These are phyloP conservation scores for Ctenicera cuprea DNA, from an alignment of 2,888 invertebrate genomes.

Conservation along the genomic window DNA sequence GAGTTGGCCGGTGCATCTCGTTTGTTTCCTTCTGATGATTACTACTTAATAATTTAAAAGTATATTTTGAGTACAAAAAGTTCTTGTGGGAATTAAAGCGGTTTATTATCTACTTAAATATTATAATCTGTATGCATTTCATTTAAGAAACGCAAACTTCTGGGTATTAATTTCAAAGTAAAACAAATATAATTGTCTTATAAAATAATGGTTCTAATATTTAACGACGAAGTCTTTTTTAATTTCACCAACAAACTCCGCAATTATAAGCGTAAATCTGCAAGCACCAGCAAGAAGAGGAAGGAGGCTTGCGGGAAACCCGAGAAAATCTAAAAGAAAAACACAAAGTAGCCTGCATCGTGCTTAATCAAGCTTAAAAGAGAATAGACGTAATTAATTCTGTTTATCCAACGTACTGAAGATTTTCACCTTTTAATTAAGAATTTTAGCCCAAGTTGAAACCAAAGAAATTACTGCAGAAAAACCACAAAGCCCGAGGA, in stretches of 20 bases:
- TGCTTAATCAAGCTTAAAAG: slow-evolving; percentile 61
- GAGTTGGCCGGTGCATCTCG: no score
- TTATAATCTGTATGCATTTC: no score
- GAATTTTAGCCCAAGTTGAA: slow-evolving; percentile 49
- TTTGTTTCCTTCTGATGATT: no score
- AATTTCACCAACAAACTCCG: neutral
- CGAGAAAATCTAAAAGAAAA: slow-evolving; percentile 27
- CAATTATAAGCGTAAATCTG: slow-evolving; percentile 30
- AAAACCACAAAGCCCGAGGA: neutral
- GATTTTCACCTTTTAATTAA: slow-evolving; percentile 62
- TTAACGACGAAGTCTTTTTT: neutral
- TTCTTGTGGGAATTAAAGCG: no score
- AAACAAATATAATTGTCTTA: no score
- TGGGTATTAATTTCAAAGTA: no score
- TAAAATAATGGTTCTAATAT: no score
- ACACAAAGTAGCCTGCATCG: neutral
- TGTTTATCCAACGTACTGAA: slow-evolving; percentile 58
- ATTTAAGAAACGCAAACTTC: no score
- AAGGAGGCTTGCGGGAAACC: neutral
- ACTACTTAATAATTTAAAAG: no score
- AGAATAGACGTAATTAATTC: slow-evolving; percentile 62
- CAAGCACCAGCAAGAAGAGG: neutral
- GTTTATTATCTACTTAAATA: no score
- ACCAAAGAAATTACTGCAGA: slow-evolving; percentile 18
- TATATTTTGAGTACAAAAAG: no score